Evolutionary conservation across 2,888 invertebrate genomes (phyloP).

Genomic region (Meteorus cinctellus): DNA sequence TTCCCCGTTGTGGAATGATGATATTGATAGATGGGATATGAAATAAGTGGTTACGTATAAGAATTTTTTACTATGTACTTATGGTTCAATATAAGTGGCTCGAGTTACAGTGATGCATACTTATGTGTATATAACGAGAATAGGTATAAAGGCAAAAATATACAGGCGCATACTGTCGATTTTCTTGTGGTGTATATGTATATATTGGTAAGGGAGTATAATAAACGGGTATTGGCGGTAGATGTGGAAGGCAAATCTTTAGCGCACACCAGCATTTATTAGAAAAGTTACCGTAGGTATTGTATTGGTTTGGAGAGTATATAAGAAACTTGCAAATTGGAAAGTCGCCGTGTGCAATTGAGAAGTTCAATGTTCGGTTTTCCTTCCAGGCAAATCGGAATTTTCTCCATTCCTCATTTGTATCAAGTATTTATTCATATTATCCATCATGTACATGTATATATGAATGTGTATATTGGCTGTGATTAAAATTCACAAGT

Average conservation of each 20-base stretch:
- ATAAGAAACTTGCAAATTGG: slow-evolving; percentile 57
- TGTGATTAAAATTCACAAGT: neutral
- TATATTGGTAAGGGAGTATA: slow-evolving; percentile 27
- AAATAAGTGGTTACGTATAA: too few relatives aligned
- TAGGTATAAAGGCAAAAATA: slow-evolving; percentile 2
- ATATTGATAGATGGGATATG: too few relatives aligned
- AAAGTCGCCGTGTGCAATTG: slow-evolving; percentile 52
- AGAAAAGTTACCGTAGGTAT: slow-evolving; percentile 53
- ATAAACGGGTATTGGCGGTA: slow-evolving; percentile 54
- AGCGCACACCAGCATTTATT: slow-evolving; percentile 52
- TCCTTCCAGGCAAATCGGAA: slow-evolving; percentile 20
- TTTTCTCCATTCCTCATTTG: slow-evolving; percentile 20
- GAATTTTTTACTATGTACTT: neutral
- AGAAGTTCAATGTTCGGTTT: slow-evolving; percentile 43
- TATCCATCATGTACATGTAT: neutral
- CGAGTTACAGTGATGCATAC: neutral
- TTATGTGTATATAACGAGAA: slow-evolving; percentile 17
- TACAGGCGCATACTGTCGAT: slow-evolving; percentile 34
- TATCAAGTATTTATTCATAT: slow-evolving; percentile 14
- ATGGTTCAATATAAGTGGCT: slow-evolving; percentile 7
- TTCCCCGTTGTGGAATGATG: too few relatives aligned
- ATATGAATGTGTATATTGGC: neutral
- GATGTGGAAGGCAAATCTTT: slow-evolving; percentile 48
- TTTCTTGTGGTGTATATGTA: slow-evolving; percentile 30
- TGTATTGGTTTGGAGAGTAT: slow-evolving; percentile 49